Evolutionary conservation across 2,797 vertebrate genomes (phyloP).

Genomic region (Monodelphis domestica): DNA sequence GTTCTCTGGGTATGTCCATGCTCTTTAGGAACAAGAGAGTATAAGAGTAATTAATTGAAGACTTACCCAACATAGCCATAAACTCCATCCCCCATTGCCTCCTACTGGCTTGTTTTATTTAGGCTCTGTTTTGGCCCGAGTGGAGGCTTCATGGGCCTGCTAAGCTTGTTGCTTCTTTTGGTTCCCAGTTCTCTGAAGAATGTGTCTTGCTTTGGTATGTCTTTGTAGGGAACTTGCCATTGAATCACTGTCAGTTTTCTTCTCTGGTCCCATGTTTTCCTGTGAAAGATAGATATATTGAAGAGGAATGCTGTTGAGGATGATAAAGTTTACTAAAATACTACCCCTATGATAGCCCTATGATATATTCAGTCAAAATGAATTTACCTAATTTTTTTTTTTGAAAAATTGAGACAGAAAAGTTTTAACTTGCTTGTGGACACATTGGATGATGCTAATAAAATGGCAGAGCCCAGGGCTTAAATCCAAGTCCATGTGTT

Average conservation of each 20-base stretch:
- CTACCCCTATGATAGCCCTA: background rate
- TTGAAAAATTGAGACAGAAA: background rate
- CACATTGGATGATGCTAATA: background rate
- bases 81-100: background rate
- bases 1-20: background rate
- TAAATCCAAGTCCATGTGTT: background rate
- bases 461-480: background rate
- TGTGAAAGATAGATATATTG: background rate
- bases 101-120: background rate
- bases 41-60: background rate
- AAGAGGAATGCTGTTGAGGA: background rate
- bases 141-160: background rate
- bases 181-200: background rate
- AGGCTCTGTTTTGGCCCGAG: background rate
- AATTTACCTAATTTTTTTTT: background rate
- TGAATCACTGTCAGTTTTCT: background rate
- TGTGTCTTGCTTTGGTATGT: background rate
- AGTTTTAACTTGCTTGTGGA: background rate
- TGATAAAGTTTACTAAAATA: background rate
- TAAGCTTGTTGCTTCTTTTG: background rate
- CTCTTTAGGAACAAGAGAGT: background rate
- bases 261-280: background rate
- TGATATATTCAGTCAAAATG: background rate
- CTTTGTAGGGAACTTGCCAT: background rate
- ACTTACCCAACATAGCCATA: background rate